These are phyloP conservation scores for Melanotaenia pygmaea DNA, from an alignment of 2,797 vertebrate species.

Conservation along the genomic window DNA sequence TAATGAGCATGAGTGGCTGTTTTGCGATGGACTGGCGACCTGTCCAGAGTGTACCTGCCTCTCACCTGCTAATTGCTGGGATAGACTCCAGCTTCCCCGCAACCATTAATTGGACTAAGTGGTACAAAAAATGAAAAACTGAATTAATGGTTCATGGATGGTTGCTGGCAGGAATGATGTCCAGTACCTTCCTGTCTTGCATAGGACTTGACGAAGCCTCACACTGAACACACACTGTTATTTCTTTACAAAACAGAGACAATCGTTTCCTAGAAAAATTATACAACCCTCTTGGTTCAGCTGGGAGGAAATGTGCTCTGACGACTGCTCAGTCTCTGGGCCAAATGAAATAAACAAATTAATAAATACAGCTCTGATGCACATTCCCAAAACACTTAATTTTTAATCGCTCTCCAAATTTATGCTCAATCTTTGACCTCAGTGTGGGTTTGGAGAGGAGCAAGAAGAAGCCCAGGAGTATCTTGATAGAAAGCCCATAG, in stretches of 20 bases:
- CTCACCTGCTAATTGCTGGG: no score
- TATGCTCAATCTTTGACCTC: slow-evolving; percentile 1
- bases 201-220: no score
- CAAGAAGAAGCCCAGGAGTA: not conserved
- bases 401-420: slow-evolving; percentile 15
- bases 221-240: no score
- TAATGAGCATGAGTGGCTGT: no score
- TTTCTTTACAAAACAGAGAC: not conserved
- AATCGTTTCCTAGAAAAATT: slow-evolving; percentile 51
- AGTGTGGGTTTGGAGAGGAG: not conserved
- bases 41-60: no score
- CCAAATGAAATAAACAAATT: slow-evolving; percentile 16
- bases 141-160: no score
- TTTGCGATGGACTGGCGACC: no score
- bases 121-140: no score
- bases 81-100: no score
- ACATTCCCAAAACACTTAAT: slow-evolving; percentile 22
- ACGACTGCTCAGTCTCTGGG: slow-evolving; percentile 21
- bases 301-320: slow-evolving; percentile 42
- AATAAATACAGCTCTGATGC: slow-evolving; percentile 15
- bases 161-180: no score
- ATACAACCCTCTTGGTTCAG: slow-evolving; percentile 40
- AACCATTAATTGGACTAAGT: no score
- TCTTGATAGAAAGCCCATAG: not conserved
- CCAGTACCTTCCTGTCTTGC: no score